Evolutionary conservation across 2,113 vertebrate genomes (phyloP).

Genomic region (Cromileptes altivelis): DNA sequence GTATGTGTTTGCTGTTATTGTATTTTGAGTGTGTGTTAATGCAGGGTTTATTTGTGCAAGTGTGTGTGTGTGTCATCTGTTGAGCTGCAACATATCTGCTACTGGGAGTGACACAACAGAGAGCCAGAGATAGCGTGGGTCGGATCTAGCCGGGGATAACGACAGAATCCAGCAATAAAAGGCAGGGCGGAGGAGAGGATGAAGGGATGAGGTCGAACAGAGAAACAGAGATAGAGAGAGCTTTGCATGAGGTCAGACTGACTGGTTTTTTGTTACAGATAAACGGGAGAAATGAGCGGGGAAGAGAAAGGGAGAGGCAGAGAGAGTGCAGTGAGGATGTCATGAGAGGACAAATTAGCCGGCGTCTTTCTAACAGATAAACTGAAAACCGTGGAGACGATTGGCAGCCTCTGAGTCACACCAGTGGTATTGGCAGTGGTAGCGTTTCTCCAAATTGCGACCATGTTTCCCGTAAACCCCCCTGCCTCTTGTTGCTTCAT

Average conservation of each 20-base stretch:
- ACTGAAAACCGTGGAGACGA: conserved; percentile 24
- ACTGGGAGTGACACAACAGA: conserved; percentile 47
- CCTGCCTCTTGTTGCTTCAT: conserved; percentile 45
- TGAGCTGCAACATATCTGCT: conserved; percentile 62
- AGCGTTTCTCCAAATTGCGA: conserved; percentile 36
- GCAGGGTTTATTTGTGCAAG: conserved; percentile 3
- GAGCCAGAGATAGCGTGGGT: conserved; percentile 49
- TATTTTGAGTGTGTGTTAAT: conserved; percentile 12
- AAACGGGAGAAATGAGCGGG: conserved; percentile 48
- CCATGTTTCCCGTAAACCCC: conserved; percentile 48
- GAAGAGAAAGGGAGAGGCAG: conserved; percentile 13
- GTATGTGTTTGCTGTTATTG: conserved; percentile 12
- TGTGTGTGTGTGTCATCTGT: conserved; percentile 17
- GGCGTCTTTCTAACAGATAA: conserved; percentile 40
- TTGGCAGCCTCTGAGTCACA: conserved; percentile 51
- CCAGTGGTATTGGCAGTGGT: conserved; percentile 33
- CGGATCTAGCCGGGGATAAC: conserved; percentile 65
- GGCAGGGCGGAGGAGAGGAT: conserved; percentile 59
- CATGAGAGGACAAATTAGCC: conserved; percentile 61
- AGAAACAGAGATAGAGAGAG: conserved; percentile 45
- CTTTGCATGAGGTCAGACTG: conserved; percentile 63
- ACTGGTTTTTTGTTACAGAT: conserved; percentile 51
- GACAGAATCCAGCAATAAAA: conserved; percentile 68
- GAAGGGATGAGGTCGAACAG: conserved; percentile 68
- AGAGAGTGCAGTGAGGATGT: conserved; percentile 23